Evolutionary conservation across 2,888 invertebrate genomes (phyloP), one percentile per base, ranked within the genome.

Genomic region (Pseudolycoriella hygida): DNA sequence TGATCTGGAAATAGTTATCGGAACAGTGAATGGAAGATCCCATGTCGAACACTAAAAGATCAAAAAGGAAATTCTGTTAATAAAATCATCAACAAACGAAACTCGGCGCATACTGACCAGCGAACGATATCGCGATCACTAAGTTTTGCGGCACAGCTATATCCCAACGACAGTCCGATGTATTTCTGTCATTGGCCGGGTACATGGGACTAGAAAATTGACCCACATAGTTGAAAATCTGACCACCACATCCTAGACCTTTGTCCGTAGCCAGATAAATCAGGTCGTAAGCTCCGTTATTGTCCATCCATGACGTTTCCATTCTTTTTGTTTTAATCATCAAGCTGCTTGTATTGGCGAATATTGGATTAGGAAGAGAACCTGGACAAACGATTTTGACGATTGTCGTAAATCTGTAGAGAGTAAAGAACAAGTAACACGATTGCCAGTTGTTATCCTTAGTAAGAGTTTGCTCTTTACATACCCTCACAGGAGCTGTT

Each of bases 201-300:
- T 77, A 84, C 46, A 76, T 60, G 1, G 84, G 81, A 55, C 82
- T 83, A 2, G 73, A 70, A 47, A 86, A 71, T 37, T 62, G 60
- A 17, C 85, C 85, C 11, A 62, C 69, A 38, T 69, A 70, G 52
- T 75, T 77, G 52, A 68, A 76, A 18, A 82, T 54, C 41, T 62
- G 58, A 1, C 82, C 82, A 17, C 81, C 81, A 57, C 81, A 85
- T 2, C 83, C 84, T 2, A 2, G 30, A 18, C 77, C 77, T 54
- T 67, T 53, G 46, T 67, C 59, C 1, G 76, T 73, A 5, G 76
- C 71, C 11, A 76, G 69, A 55, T 73, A 84, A 1, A 72, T 70
- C 2, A 80, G 58, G 53, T 80, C 77, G 51, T 69, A 68, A 43
- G 51, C 54, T 2, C 49, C 54, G 10, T 10, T 39, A 3, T 5